These are phyloP conservation scores for Tachypleus tridentatus DNA, from an alignment of 1,140 invertebrate species.

Conservation along the genomic window DNA sequence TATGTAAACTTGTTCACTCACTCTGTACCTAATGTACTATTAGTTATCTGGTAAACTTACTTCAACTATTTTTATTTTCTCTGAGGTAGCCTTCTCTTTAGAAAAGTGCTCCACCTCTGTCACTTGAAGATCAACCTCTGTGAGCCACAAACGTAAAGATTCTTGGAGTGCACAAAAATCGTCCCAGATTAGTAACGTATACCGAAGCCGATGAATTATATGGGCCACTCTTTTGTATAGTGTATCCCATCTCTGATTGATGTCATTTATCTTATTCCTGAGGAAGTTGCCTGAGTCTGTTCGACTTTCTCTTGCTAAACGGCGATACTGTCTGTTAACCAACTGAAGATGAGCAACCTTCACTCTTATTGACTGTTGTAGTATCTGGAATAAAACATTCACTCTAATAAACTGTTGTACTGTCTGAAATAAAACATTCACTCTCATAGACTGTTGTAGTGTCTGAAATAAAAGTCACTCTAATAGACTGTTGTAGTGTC, in stretches of 20 bases:
- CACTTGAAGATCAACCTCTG: conserved; percentile 12
- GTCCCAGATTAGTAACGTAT: conserved; percentile 13
- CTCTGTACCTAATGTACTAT: too few relatives aligned
- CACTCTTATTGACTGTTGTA: conserved; percentile 14
- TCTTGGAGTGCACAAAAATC: conserved; percentile 10
- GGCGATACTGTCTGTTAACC: conserved; percentile 5
- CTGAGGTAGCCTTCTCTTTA: background rate
- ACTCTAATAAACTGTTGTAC: too few relatives aligned
- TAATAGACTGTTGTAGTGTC: too few relatives aligned
- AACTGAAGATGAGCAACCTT: conserved; percentile 9
- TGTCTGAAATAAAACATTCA: too few relatives aligned
- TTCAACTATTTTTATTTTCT: too few relatives aligned
- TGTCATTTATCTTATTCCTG: background rate
- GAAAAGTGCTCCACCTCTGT: conserved; percentile 1
- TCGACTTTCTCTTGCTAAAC: background rate
- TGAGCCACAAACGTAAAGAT: conserved; percentile 10
- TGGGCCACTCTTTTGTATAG: conserved; percentile 10
- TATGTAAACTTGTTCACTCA: too few relatives aligned
- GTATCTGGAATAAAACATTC: conserved; percentile 7
- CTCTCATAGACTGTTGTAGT: too few relatives aligned
- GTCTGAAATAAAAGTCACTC: too few relatives aligned
- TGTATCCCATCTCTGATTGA: conserved; percentile 11
- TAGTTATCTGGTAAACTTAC: too few relatives aligned
- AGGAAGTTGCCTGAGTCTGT: conserved; percentile 1
- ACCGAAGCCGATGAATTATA: background rate